Evolutionary conservation across 1,140 invertebrate genomes (phyloP), one percentile per base, ranked within the genome.

Genomic region (Drosophila orosa): DNA sequence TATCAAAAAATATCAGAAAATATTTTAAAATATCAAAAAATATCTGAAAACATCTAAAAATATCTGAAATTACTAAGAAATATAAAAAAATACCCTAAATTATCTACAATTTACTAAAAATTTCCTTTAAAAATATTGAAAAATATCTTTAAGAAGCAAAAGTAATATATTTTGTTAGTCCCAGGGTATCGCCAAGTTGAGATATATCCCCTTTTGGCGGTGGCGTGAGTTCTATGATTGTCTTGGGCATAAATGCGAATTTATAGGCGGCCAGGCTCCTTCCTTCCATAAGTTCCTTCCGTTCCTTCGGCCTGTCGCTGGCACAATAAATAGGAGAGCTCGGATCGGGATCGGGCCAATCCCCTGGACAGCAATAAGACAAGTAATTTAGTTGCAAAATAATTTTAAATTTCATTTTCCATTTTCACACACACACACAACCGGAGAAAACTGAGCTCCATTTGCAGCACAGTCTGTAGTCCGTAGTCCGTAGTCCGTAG

Each of bases 381-480:
- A 87, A 87, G 83, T 87, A 87, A 87, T 87, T 87, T 87, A 87
- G 67, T 80, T 87, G 83, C 83, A 89, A 87, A 87, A 87, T 87
- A 87, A 87, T 87, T 87, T 87, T 87, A 87, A 87, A 87, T 87
- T 87, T 87, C 84, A 87, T 87, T 87, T 86, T 86, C 77, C 81
- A 84, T 80, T 84, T 84, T 77, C 81, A 78, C 50, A 47, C 44
- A 48, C 44, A 48, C 48, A 52, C 22, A 24, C 7, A 17, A 15
- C 10, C 19, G 17, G 25, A 17, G n/a, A 29, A 17, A 50, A 4
- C 25, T 29, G 47, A 50, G 47, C 19, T 47, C 60, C 60, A 62
- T 62, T 62, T 62, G 25, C 50, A 40, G 39, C 33, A 62, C 25
- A 50, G 27, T 17, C 37, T 15, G 35, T n/a, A 37, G 35, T 40